These are phyloP conservation scores for Lasiommata megera DNA, from an alignment of 2,888 invertebrate genomes.

Conservation along the genomic window DNA sequence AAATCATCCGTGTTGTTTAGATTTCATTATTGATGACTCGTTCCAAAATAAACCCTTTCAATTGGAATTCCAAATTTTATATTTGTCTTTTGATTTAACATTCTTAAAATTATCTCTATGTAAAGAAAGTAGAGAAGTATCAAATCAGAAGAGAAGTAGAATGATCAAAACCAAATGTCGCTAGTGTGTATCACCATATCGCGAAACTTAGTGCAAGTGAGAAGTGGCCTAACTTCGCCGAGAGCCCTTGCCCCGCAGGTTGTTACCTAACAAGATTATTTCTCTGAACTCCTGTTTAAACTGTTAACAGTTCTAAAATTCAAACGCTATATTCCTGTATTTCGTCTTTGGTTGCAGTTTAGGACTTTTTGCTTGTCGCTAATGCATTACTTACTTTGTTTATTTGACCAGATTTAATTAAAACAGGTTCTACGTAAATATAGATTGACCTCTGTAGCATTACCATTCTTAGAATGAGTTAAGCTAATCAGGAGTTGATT, in stretches of 20 bases:
- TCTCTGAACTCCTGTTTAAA: conserved; percentile 58
- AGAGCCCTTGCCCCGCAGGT: conserved; percentile 59
- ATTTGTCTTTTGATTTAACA: too few species aligned
- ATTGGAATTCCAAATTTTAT: too few species aligned
- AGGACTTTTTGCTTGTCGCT: neutral
- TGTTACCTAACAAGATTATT: conserved; percentile 71
- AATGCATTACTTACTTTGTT: neutral
- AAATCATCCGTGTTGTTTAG: too few species aligned
- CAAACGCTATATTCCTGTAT: conserved; percentile 33
- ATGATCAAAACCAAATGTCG: neutral
- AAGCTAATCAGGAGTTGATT: too few species aligned
- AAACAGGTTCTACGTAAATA: too few species aligned
- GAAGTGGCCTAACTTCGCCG: conserved; percentile 62
- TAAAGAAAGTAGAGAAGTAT: too few species aligned
- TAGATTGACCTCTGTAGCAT: too few species aligned
- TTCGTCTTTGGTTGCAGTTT: neutral
- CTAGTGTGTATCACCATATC: neutral
- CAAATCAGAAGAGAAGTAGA: too few species aligned
- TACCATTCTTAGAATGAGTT: too few species aligned
- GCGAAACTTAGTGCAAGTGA: conserved; percentile 50
- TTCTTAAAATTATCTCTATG: too few species aligned
- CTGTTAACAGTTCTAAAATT: conserved; percentile 57
- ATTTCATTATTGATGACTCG: too few species aligned
- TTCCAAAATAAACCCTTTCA: too few species aligned
- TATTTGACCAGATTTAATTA: neutral